Percentiles rank a stretch among this genome's conserved stretches.
phyloP scores from a whole-genome alignment of 2,888 invertebrate genomes.

The Limenitis camilla region DNA sequence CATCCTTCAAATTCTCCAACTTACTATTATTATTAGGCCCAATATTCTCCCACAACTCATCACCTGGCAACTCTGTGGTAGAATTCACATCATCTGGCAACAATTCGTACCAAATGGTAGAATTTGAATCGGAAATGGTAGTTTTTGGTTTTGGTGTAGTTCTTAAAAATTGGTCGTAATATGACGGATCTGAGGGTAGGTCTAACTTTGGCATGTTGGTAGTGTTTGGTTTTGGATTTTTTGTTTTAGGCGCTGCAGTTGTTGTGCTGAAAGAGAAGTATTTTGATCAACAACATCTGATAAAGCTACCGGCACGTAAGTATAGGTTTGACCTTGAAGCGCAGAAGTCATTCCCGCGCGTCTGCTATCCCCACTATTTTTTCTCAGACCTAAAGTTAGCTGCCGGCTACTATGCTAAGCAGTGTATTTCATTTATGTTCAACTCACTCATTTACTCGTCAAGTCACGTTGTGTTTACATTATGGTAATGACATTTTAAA shows the following conservation, averaged over 20 bases:
- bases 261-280: constrained; percentile 36
- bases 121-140: constrained; percentile 36
- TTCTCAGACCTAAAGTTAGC: too few relatives aligned
- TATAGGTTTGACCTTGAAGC: too few relatives aligned
- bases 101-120: constrained; percentile 61
- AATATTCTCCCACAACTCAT: constrained; percentile 62
- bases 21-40: constrained; percentile 42
- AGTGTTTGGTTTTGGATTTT: constrained; percentile 27
- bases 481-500: too few relatives aligned
- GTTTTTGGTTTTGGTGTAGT: constrained; percentile 40
- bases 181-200: constrained; percentile 49
- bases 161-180: constrained; percentile 68
- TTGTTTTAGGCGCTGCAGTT: constrained; percentile 31
- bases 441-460: too few relatives aligned
- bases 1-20: constrained; percentile 57
- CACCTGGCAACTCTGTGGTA: constrained; percentile 41
- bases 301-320: too few relatives aligned
- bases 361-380: too few relatives aligned
- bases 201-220: constrained; percentile 39
- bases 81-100: constrained; percentile 48
- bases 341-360: too few relatives aligned
- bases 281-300: too few relatives aligned
- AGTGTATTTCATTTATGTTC: too few relatives aligned
- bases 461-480: too few relatives aligned
- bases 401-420: too few relatives aligned